Base-by-base conservation (phyloP, 2,888 invertebrate species). In the Chironomus riparius region DNA sequence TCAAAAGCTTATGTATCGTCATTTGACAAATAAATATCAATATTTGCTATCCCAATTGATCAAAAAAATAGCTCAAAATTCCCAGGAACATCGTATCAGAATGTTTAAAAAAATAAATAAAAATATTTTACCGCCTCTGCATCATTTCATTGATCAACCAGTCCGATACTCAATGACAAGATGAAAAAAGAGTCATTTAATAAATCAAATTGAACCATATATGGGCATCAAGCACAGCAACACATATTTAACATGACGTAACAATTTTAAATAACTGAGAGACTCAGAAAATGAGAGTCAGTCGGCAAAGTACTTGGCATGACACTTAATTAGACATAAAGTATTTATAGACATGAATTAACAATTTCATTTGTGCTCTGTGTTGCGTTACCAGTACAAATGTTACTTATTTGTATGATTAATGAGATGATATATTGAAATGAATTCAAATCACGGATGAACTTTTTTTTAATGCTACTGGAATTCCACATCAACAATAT, bases 181-280 rank as follows among this genome's bases (percentile, higher is more conserved):
- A 71, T 50, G 21, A 71, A 48, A 50, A 71, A 73, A 18, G 62
- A 15, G 22, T 61, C 72, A 62, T 73, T 73, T 73, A 61, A 73
- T 73, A 73, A 73, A 73, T 56, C 61, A 24, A 65, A 62, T 12
- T 61, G 47, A 24, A 28, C 72, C 38, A 62, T 28, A 73, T 73
- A 73, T 73, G 72, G 72, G 15, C 72, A 73, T 61, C 72, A 62
- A 61, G 62, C 72, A 62, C 56, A 56, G 15, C 18, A 15, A 56
- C 28, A 73, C 61, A 73, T 28, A 62, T 61, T 12, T 24, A 28
- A 61, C 62, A 73, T 73, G 72, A 73, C 72, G 72, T 73, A 73
- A 73, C 18, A 38, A 50, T 24, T 65, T 65, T 65, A 65, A 65
- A 65, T 24, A 65, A 12, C 18, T 65, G 21, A 38, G 38, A 38